Evolutionary conservation across 2,888 invertebrate species (phyloP), one percentile per base, ranked within the genome.

Genomic region (Agrenia bidenticulata): DNA sequence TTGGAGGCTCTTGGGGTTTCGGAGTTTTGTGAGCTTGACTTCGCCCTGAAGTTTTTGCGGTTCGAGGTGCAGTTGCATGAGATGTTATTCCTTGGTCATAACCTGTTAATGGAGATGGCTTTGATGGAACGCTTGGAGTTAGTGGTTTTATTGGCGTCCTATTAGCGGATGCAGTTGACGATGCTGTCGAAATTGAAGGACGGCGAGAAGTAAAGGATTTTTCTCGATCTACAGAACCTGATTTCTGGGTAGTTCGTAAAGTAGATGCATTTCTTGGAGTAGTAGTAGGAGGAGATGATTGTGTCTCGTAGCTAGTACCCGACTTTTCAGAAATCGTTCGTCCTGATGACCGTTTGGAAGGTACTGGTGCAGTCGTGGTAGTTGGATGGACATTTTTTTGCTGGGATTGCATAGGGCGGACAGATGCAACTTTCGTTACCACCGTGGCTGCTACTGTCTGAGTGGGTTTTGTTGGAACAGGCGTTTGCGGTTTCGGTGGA

Each of bases 381-480:
- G 64, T 61, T 41, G 70, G 41, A 27, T 53, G 32, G 11, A 67
- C 66, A 65, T 63, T 70, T 53, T 70, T 72, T 15, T 58, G 57
- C 23, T 51, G 13, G 50, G 67, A 64, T 41, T 55, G 64, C 65
- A 74, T 73, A 13, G 75, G 75, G 17, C 68, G 59, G 11, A 75
- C 73, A 13, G 75, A 75, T 2, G 75, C 73, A 5, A 75, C 68
- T 54, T 72, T 73, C 2, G 72, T 67, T 17, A 64, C 63, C 17
- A 59, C 13, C 0, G 54, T 64, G 9, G 67, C 23, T 24, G 63
- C 63, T 55, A 63, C 61, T 19, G 63, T 61, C 13, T 63, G 60
- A 37, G 61, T 67, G 15, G 67, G 63, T 42, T 67, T 63, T 26
- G 61, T 67, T 19, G 45, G n/a, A n/a, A 19, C n/a, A 32, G 32